These are phyloP conservation scores for Nasonovia ribisnigri DNA, from an alignment of 2,888 invertebrate genomes.

Conservation along the genomic window DNA sequence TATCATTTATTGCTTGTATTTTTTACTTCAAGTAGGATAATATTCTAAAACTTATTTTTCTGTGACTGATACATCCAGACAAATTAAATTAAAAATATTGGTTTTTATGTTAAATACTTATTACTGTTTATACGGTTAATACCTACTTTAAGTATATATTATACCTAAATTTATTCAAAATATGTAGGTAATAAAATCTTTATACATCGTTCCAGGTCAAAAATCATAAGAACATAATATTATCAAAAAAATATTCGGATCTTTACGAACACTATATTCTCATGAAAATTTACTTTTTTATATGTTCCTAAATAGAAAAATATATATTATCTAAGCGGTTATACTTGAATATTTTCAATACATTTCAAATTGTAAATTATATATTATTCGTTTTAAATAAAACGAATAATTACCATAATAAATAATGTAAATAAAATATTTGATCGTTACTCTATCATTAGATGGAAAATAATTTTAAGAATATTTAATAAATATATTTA, in stretches of 20 bases:
- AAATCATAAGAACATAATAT: background rate
- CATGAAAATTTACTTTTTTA: background rate
- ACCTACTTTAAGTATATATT: background rate
- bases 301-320: background rate
- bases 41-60: background rate
- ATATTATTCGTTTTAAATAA: no score
- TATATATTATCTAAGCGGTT: no score
- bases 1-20: background rate
- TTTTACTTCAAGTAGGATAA: background rate
- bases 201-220: background rate
- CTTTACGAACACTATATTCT: background rate
- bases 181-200: background rate
- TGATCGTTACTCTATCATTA: background rate
- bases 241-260: background rate
- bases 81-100: background rate
- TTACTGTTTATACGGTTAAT: background rate
- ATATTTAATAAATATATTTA: background rate
- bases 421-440: background rate
- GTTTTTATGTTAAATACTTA: background rate
- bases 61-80: background rate
- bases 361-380: no score
- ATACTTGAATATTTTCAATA: no score
- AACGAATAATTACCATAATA: background rate
- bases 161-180: background rate
- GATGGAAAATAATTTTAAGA: background rate